Conservation (phyloP, 1,140 invertebrate genomes). For the Lucilia sericata region DNA sequence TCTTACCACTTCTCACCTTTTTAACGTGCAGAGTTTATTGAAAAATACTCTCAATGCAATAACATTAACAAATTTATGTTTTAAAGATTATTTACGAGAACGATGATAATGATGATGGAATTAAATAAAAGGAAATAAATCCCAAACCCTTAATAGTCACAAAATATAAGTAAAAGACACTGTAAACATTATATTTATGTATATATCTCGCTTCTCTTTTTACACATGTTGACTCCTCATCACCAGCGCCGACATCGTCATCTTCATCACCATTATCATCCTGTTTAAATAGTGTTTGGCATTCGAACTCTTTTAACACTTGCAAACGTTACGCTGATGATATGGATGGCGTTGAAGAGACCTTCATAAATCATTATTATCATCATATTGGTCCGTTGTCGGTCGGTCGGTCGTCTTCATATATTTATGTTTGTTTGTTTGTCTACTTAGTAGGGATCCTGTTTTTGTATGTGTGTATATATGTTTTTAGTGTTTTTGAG, state of each 20-base stretch:
- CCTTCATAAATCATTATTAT: slow-evolving; percentile 29
- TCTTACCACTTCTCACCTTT: not conserved
- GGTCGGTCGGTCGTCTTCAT: not conserved
- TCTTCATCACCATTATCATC: slow-evolving; percentile 29
- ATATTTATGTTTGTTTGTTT: not conserved
- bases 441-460: not conserved
- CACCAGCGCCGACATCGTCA: not conserved
- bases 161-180: too few relatives aligned
- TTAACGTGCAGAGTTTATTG: not conserved
- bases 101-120: too few relatives aligned
- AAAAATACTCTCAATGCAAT: not conserved
- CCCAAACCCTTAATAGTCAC: too few relatives aligned
- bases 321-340: not conserved
- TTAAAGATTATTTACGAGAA: too few relatives aligned
- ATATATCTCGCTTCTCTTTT: too few relatives aligned
- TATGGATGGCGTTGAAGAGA: not conserved
- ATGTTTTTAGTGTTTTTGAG: too few relatives aligned
- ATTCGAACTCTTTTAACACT: slow-evolving; percentile 29
- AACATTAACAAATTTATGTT: not conserved
- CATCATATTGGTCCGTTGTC: not conserved
- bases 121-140: too few relatives aligned
- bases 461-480: not conserved
- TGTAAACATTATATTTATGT: too few relatives aligned
- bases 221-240: too few relatives aligned
- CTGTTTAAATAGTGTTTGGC: slow-evolving; percentile 15